These are phyloP conservation scores for Anodontia alba DNA, from an alignment of 2,888 invertebrate genomes.

Conservation along the genomic window DNA sequence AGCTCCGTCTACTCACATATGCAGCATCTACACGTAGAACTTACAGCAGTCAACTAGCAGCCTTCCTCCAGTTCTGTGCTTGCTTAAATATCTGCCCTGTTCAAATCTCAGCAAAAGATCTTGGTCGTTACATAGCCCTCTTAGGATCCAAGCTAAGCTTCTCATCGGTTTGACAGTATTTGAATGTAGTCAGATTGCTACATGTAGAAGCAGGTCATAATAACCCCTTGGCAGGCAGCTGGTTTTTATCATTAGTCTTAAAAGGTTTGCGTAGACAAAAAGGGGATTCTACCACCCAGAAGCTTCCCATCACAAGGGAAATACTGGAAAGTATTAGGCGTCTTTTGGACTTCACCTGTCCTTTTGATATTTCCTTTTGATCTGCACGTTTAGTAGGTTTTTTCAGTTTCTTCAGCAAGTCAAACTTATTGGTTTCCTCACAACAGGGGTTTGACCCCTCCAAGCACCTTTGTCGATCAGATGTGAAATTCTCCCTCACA, in stretches of 20 bases:
- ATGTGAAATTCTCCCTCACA: background rate
- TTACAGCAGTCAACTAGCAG: constrained; percentile 16
- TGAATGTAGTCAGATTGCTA: background rate
- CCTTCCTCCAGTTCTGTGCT: constrained; percentile 27
- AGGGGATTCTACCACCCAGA: no score
- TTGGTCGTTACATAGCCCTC: background rate
- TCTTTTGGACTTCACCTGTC: background rate
- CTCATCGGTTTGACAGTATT: background rate
- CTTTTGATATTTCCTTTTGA: background rate
- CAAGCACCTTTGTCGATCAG: no score
- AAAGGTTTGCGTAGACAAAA: no score
- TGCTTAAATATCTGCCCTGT: background rate
- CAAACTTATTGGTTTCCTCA: background rate
- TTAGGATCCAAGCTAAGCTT: background rate
- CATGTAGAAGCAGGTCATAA: background rate
- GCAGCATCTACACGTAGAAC: constrained; percentile 38
- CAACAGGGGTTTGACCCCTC: background rate
- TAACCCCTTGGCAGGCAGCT: background rate
- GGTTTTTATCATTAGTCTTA: background rate
- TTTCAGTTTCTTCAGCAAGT: background rate
- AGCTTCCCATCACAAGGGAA: no score
- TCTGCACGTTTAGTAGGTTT: background rate
- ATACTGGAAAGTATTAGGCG: background rate
- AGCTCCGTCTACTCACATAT: constrained; percentile 3
- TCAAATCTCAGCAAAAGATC: background rate